These are phyloP conservation scores for Drosophila micromelanica DNA, from an alignment of 1,140 invertebrate genomes.

Conservation along the genomic window DNA sequence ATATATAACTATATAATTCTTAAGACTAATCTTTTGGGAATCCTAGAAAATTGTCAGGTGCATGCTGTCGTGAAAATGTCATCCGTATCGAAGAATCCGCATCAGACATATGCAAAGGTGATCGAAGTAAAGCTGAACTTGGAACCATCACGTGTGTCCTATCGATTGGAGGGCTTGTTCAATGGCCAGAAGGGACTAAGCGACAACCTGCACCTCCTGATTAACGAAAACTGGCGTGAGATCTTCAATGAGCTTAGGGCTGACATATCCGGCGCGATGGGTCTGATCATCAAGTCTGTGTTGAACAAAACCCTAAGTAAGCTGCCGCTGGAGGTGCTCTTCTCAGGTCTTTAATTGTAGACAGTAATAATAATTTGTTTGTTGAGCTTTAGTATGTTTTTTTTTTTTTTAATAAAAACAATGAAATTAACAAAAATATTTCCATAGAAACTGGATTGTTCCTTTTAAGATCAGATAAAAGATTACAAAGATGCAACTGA, in stretches of 20 bases:
- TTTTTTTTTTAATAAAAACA: constrained; percentile 19
- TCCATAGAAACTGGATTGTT: not conserved
- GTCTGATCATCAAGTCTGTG: constrained; percentile 84
- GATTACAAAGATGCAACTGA: not conserved
- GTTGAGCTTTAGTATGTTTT: not conserved
- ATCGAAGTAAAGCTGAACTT: constrained; percentile 34
- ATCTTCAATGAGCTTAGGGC: constrained; percentile 84
- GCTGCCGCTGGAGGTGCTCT: constrained; percentile 85
- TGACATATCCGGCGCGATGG: constrained; percentile 85
- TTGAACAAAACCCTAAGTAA: constrained; percentile 84
- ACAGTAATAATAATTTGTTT: not conserved
- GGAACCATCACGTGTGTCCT: constrained; percentile 51
- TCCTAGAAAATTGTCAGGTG: constrained; percentile 36
- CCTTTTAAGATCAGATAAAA: constrained; percentile 12
- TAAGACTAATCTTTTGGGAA: no score
- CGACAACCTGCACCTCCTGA: constrained; percentile 74
- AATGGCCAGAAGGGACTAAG: constrained; percentile 84
- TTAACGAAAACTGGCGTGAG: constrained; percentile 85
- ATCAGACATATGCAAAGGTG: constrained; percentile 51
- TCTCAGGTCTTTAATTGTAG: constrained; percentile 43
- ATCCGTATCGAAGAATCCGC: constrained; percentile 39
- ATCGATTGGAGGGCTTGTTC: constrained; percentile 82
- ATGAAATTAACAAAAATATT: constrained; percentile 2
- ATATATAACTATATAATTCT: not conserved
- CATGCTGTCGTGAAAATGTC: constrained; percentile 37